Base-by-base conservation (phyloP, 2,113 vertebrate genomes). In the Notothenia coriiceps region DNA sequence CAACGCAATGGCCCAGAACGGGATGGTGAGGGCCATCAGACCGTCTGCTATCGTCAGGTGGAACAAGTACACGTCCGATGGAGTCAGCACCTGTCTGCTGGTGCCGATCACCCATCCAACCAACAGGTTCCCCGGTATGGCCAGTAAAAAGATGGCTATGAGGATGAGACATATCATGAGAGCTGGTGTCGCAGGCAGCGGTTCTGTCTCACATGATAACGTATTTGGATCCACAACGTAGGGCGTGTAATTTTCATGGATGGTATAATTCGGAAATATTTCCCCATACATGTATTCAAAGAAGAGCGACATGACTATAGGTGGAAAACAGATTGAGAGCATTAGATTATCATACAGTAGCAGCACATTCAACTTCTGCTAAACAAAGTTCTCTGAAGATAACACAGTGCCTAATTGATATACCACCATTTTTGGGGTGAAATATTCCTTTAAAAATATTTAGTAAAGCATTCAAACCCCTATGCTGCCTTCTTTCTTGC, bases 31-130 rank as follows among this genome's bases (percentile, higher is more conserved):
- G 8, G 94, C 94, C 81, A 95, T 77, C 52, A 95, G 86, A 6
- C 86, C 68, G 2, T 95, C 94, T 0, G 95, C 94, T 15, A 94
- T 6, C 0, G 93, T 92, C 83, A 95, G 87, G 62, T 95, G 90
- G 29, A 95, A 87, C 82, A 95, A 61, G 83, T 93, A 95, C 13
- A 94, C 52, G 1, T 95, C 94, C 0, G 94, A 95, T 0, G 93
- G 88, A 1, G 85, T 90, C 72, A 94, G 56, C 0, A 40, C 5
- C 35, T 82, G 79, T 1, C 35, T 79, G 77, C 74, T 88, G 61
- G 49, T 85, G 52, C 35, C 25, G 49, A 95, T 91, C 83, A 95
- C 93, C 77, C 88, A 82, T 0, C 86, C 90, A 44, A 95, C 94
- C 2, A 95, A 4, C 17, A 94, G 0, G 63, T 95, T 95, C 2